phyloP scores from a whole-genome alignment of 2,797 vertebrate species.

The Thamnophis elegans region DNA sequence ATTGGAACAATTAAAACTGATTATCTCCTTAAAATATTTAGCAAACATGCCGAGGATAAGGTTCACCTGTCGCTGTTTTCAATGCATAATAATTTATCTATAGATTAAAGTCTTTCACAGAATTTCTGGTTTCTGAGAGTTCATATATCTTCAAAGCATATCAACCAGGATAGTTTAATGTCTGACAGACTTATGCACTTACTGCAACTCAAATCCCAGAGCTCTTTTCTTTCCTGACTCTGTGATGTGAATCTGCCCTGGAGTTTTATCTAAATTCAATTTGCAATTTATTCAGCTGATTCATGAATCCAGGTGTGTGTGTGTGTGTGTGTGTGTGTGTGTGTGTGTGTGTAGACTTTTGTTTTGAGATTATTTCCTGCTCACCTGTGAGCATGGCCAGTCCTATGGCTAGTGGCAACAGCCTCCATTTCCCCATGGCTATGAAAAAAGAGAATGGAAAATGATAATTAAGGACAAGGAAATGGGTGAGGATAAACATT shows the following conservation, averaged over 20 bases:
- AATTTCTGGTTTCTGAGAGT: not conserved
- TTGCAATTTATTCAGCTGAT: not conserved
- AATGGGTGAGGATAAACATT: not conserved
- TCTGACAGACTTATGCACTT: not conserved
- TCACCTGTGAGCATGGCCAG: conserved; percentile 57
- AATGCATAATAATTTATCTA: not conserved
- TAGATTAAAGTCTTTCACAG: not conserved
- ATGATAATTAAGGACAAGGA: not conserved
- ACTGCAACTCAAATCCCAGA: not conserved
- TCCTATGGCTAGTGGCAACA: conserved; percentile 49
- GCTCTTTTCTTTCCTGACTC: not conserved
- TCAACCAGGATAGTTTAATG: not conserved
- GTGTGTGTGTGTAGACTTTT: not conserved
- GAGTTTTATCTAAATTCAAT: not conserved
- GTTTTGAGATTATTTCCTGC: conserved; percentile 3
- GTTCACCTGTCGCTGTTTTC: not conserved
- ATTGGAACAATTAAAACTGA: not conserved
- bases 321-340: no score
- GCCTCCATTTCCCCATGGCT: conserved; percentile 42
- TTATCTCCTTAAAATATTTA: not conserved
- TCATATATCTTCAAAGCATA: not conserved
- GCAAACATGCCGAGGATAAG: not conserved
- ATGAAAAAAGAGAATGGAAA: not conserved
- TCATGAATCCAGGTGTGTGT: not conserved
- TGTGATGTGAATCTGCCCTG: not conserved